Evolutionary conservation across 2,113 vertebrate species (phyloP), one percentile per base, ranked within the genome.

Genomic region (Poeciliopsis turrubarensis): DNA sequence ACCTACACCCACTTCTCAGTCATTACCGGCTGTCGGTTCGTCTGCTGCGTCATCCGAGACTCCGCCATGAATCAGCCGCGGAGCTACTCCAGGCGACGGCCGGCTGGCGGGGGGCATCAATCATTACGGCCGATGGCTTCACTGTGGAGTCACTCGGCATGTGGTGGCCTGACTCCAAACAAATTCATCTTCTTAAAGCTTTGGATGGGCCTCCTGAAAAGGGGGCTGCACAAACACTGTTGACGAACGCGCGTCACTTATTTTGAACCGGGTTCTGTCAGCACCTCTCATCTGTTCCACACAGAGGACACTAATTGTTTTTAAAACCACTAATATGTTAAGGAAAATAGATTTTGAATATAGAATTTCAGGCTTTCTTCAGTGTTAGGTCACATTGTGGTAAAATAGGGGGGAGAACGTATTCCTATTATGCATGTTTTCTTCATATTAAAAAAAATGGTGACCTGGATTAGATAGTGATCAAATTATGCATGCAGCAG

Each of bases 91-190:
- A 79, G 87, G 68, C 61, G 70, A 78, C 0, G 25, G 66, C 57
- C 44, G 51, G 47, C 54, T 47, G 1, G 34, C 6, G 0, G 11
- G 41, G 19, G 26, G 29, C 85, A 89, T 91, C 72, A 68, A 77
- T 92, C 81, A 73, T 30, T 32, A 51, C 22, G 71, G 64, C 41
- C 60, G 77, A 83, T 78, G 65, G 69, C 78, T 90, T 78, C 12
- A 19, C 64, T 83, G 68, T 81, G 70, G 71, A 81, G 65, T 77
- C 41, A 57, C 63, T 81, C 68, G 41, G 47, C 68, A 72, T 66
- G 73, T 17, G 68, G 66, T 51, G 61, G 66, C 57, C 78, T 26
- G n/a, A 14, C 73, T n/a, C 3, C 8, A 75, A 73, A 74, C 61
- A 70, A 51, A 84, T 76, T 47, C 13, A 87, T 86, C 79, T 75